Percentiles rank a stretch among this genome's conserved stretches.
These are phyloP conservation scores for Drosophila teissieri DNA, from an alignment of 1,140 invertebrate species.

Conservation along the genomic window DNA sequence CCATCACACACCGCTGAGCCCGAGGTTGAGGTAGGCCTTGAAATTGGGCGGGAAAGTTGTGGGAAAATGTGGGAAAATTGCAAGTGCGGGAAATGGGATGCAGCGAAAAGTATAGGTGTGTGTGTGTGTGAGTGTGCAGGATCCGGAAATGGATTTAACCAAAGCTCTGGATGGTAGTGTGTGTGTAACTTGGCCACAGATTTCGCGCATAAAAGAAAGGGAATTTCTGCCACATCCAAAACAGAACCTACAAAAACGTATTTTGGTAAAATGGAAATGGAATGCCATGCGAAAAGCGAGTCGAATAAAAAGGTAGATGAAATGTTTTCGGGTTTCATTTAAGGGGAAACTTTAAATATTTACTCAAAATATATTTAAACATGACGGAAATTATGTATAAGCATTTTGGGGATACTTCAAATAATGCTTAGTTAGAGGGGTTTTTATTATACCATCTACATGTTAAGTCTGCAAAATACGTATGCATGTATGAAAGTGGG, in stretches of 20 bases:
- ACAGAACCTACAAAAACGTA: slow-evolving; percentile 19
- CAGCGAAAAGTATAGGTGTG: slow-evolving; percentile 1
- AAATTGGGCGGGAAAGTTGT: background rate
- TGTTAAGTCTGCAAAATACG: background rate
- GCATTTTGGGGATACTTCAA: no score
- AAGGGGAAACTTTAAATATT: background rate
- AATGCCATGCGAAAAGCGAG: slow-evolving; percentile 23
- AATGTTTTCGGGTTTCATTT: slow-evolving; percentile 10
- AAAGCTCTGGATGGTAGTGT: slow-evolving; percentile 21
- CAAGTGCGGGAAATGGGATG: background rate
- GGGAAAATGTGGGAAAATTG: background rate
- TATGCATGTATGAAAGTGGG: no score
- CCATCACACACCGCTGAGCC: slow-evolving; percentile 35
- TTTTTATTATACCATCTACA: slow-evolving; percentile 1
- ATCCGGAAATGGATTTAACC: slow-evolving; percentile 77
- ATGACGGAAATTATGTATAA: background rate
- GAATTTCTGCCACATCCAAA: slow-evolving; percentile 39
- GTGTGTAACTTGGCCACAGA: slow-evolving; percentile 59
- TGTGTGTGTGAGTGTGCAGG: slow-evolving; percentile 32
- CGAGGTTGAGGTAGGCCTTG: slow-evolving; percentile 9
- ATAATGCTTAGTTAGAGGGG: no score
- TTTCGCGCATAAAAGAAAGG: slow-evolving; percentile 45
- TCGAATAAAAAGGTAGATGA: background rate
- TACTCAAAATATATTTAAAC: background rate
- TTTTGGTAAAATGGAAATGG: slow-evolving; percentile 44